phyloP scores from a whole-genome alignment of 2,113 vertebrate species.

The Gorsachius goisagi region DNA sequence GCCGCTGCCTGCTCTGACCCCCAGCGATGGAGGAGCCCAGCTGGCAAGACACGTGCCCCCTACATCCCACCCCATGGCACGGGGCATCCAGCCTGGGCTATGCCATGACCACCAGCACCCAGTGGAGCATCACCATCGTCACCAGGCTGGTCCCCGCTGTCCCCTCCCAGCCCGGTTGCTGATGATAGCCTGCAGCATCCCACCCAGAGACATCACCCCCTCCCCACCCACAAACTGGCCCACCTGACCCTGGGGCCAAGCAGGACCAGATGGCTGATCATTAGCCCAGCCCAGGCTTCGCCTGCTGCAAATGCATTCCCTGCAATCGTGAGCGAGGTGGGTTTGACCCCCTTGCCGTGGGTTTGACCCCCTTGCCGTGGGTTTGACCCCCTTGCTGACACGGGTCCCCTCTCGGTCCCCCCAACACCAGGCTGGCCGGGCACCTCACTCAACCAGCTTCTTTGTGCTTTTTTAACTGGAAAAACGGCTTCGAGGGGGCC shows the following conservation, averaged over 20 bases:
- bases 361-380: too few species aligned
- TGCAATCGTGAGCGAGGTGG: too few species aligned
- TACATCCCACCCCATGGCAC: not conserved
- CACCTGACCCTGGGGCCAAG: not conserved
- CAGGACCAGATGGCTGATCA: not conserved
- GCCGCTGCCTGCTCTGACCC: not conserved
- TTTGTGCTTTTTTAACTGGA: not conserved
- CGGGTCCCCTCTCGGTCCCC: not conserved
- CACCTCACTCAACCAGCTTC: not conserved
- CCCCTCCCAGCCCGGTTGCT: not conserved
- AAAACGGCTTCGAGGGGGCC: not conserved
- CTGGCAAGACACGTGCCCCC: not conserved
- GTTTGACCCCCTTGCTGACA: not conserved
- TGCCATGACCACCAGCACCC: not conserved
- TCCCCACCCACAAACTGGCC: rapidly evolving
- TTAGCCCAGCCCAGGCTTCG: not conserved
- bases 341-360: not conserved
- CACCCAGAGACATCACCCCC: not conserved
- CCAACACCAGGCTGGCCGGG: not conserved
- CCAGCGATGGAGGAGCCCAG: not conserved
- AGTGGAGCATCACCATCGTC: not conserved
- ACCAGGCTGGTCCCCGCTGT: not conserved
- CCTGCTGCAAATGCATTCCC: not conserved
- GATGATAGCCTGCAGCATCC: not conserved
- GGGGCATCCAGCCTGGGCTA: not conserved